Evolutionary conservation across 2,113 vertebrate species (phyloP).

Genomic region (Gymnorhina tibicen): DNA sequence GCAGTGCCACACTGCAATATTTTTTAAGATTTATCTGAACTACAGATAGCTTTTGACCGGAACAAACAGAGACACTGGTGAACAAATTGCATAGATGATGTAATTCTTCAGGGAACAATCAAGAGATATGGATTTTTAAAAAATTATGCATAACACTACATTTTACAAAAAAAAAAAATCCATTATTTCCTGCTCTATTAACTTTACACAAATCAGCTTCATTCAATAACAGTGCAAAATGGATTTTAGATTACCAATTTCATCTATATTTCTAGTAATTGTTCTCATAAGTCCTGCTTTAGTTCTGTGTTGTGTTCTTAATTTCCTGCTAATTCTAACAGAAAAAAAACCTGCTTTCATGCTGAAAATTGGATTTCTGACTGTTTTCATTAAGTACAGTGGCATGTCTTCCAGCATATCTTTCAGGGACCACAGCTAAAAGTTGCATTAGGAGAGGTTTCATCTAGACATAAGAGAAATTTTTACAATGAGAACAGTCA

Average conservation of each 20-base stretch:
- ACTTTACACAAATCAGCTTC: not conserved
- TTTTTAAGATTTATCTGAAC: not conserved
- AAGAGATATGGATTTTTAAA: rapidly evolving
- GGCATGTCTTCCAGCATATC: not conserved
- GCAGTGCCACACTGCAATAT: not conserved
- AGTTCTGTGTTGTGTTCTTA: not conserved
- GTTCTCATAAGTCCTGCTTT: not conserved
- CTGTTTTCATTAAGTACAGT: not conserved
- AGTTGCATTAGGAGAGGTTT: not conserved
- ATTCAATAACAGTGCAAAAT: not conserved
- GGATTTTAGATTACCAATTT: not conserved
- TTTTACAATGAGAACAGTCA: not conserved
- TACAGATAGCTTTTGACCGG: not conserved
- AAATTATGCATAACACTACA: not conserved
- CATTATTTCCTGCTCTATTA: not conserved
- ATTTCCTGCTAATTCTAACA: not conserved
- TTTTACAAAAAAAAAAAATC: not conserved
- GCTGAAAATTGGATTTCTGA: not conserved
- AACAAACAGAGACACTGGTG: not conserved
- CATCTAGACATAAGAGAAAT: not conserved
- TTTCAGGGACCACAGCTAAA: not conserved
- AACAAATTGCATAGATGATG: not conserved
- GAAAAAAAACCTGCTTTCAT: not conserved
- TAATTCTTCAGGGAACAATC: not conserved
- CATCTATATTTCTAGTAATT: not conserved